phyloP scores from a whole-genome alignment of 2,888 invertebrate genomes.

The Ormyrus rosae region DNA sequence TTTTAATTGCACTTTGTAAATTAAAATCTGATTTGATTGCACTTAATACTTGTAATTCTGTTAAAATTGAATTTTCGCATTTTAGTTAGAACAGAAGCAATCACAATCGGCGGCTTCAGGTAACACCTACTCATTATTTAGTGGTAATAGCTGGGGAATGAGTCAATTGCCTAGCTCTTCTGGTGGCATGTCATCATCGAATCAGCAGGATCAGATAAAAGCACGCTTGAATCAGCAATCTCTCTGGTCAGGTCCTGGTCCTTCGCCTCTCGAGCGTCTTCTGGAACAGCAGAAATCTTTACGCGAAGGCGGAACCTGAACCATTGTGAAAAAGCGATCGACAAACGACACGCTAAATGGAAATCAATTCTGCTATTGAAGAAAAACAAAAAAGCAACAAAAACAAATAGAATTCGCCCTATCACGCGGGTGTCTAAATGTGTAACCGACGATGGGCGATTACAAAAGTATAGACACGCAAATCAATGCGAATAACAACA shows the following conservation, averaged over 20 bases:
- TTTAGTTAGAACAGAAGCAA: slow-evolving; percentile 74
- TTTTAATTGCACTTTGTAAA: background rate
- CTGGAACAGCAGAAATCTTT: slow-evolving; percentile 88
- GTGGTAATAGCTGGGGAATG: slow-evolving; percentile 68
- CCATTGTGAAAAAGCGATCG: slow-evolving; percentile 50
- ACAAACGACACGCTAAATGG: slow-evolving; percentile 55
- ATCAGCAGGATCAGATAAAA: slow-evolving; percentile 65
- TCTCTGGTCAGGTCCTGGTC: slow-evolving; percentile 86
- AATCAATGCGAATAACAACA: slow-evolving; percentile 21
- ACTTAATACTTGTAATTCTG: background rate
- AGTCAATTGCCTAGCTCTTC: slow-evolving; percentile 49
- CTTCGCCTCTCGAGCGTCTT: slow-evolving; percentile 87
- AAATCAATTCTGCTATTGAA: slow-evolving; percentile 47
- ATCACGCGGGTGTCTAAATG: slow-evolving; percentile 30
- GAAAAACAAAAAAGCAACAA: slow-evolving; percentile 27
- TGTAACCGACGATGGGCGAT: slow-evolving; percentile 26
- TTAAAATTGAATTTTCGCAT: slow-evolving; percentile 15
- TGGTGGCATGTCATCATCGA: slow-evolving; percentile 17
- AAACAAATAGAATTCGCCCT: slow-evolving; percentile 32
- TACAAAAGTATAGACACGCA: slow-evolving; percentile 18
- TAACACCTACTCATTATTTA: slow-evolving; percentile 80
- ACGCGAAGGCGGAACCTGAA: slow-evolving; percentile 75
- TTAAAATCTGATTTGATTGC: background rate
- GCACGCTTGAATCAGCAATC: slow-evolving; percentile 78
- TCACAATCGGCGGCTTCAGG: slow-evolving; percentile 69